Base-by-base conservation (phyloP, 1,140 invertebrate species). In the Heliconius eleuchia region DNA sequence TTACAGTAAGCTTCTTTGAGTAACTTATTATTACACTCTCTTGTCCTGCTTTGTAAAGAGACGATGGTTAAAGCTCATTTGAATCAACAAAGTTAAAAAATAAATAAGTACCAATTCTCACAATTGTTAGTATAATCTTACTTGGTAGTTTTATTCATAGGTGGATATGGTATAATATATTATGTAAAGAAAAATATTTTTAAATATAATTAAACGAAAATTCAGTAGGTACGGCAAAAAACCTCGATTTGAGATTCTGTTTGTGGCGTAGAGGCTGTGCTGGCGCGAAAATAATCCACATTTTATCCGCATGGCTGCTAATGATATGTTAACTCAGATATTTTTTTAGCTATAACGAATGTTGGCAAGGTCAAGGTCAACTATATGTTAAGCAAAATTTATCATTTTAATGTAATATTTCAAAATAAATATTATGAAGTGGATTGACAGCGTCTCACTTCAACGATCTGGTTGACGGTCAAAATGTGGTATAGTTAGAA, bases 1-100 rank as follows among this genome's bases (percentile, higher is more conserved):
- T 66, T 66, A 66, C 60, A 66, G 60, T 66, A 66, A 66, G 60
- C 60, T 66, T 66, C 60, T 66, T 66, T 66, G 60, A 66, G 60
- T 66, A 66, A 66, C 60, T 66, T 66, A 66, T 66, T 66, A 66
- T 30, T 30, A 66, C 60, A 66, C 60, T 30, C 27, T 66, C 60
- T 66, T 66, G 60, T 11, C 23, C 23, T 13, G 60, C 23, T 60
- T 60, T 23, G n/a, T 60, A 60, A 23, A 60, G 55, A 19, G 55
- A 60, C n/a, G 55, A 2, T 60, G 55, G n/a, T 23, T 60, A 23
- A 60, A 57, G 8, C 16, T 66, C 60, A 66, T 66, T 66, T 66
- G 23, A 66, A 30, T 66, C 3, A 66, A 30, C 11, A 66, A 23
- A 66, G 4, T 66, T 66, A 30, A 27, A 27, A 66, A 66, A 9